These are phyloP conservation scores for Onychomys arenicola DNA, from an alignment of 2,797 vertebrate species.

Conservation along the genomic window DNA sequence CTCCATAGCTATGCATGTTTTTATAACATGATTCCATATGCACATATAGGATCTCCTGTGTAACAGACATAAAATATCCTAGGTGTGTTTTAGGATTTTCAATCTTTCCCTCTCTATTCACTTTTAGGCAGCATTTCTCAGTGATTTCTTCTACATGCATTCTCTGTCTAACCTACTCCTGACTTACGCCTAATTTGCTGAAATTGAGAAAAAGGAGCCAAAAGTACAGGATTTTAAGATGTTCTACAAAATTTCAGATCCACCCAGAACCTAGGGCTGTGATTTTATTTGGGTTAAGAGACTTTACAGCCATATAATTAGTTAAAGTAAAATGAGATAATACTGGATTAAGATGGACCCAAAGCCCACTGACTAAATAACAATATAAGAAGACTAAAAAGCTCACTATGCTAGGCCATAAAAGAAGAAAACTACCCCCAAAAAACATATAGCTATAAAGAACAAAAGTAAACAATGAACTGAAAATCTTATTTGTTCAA, in stretches of 20 bases:
- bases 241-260: not conserved
- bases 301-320: not conserved
- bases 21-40: not conserved
- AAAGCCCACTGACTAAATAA: not conserved
- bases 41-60: not conserved
- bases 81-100: not conserved
- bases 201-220: not conserved
- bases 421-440: not conserved
- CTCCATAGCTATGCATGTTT: not conserved
- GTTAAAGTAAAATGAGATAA: not conserved
- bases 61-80: not conserved
- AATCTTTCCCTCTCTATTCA: not conserved
- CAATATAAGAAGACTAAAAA: not conserved
- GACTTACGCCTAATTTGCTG: not conserved
- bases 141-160: not conserved
- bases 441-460: not conserved
- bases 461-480: not conserved
- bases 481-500: not conserved
- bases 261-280: not conserved
- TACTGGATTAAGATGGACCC: not conserved
- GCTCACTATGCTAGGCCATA: not conserved
- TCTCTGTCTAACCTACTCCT: not conserved
- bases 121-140: not conserved
- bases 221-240: not conserved
- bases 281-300: constrained; percentile 18